A percentile compares a stretch with the other conserved stretches of the same genome.
Evolutionary conservation across 2,797 vertebrate genomes (phyloP).

Genomic region (Bovichtus variegatus): DNA sequence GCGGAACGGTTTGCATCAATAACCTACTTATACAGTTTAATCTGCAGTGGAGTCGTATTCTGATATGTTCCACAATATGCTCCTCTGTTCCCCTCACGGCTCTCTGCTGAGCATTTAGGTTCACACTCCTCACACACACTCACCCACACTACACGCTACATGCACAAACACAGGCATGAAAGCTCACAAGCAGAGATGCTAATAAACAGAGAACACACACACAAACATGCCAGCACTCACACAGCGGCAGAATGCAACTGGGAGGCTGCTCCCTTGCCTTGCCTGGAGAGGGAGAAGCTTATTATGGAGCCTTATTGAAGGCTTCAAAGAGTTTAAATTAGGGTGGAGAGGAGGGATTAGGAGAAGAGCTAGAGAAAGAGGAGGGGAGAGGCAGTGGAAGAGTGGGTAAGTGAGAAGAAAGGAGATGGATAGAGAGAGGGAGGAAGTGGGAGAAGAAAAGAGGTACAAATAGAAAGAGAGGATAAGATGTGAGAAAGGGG

Average conservation of each 20-base stretch:
- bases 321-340: conserved; percentile 87
- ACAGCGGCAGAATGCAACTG: conserved; percentile 76
- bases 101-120: conserved; percentile 62
- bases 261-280: conserved; percentile 81
- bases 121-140: conserved; percentile 45
- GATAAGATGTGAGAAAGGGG: conserved; percentile 53
- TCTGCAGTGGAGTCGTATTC: conserved; percentile 66
- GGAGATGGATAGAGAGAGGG: conserved; percentile 58
- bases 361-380: conserved; percentile 73
- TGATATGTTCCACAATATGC: conserved; percentile 71
- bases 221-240: conserved; percentile 68
- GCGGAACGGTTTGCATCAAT: conserved; percentile 64
- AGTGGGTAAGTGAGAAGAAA: conserved; percentile 67
- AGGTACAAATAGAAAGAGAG: conserved; percentile 58
- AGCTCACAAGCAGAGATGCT: conserved; percentile 70
- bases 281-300: conserved; percentile 85
- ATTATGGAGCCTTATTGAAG: conserved; percentile 86
- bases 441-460: conserved; percentile 58
- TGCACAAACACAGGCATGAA: conserved; percentile 68
- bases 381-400: conserved; percentile 70
- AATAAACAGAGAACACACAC: conserved; percentile 75
- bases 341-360: conserved; percentile 85
- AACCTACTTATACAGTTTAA: conserved; percentile 77
- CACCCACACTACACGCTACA: conserved; percentile 35
- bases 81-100: conserved; percentile 66